Percentiles rank a stretch among this genome's conserved stretches.
Conservation (phyloP, 2,113 vertebrate species). For the Dasyornis broadbenti region DNA sequence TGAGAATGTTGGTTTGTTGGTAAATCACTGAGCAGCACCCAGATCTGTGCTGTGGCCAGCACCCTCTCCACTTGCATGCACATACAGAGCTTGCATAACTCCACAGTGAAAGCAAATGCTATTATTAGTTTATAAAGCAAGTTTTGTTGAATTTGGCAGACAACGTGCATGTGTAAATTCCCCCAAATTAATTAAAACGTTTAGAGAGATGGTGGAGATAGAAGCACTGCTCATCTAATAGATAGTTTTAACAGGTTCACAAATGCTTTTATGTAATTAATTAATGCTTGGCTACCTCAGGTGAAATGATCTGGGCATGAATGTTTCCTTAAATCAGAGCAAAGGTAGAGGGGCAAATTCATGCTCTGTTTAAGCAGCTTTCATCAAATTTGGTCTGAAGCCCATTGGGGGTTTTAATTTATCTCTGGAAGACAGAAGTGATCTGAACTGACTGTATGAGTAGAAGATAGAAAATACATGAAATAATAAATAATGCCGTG, state of each 20-base stretch:
- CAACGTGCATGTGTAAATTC: conserved; percentile 27
- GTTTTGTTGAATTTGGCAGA: conserved; percentile 51
- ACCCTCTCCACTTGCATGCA: background rate
- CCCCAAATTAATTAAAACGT: conserved; percentile 64
- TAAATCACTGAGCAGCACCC: background rate
- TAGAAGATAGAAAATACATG: conserved; percentile 11
- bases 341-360: conserved; percentile 46
- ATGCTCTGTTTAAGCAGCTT: conserved; percentile 43
- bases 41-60: background rate
- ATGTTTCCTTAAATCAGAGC: conserved; percentile 32
- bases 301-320: conserved; percentile 47
- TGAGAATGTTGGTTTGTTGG: background rate
- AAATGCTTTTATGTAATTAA: conserved; percentile 63
- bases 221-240: conserved; percentile 29
- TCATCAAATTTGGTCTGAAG: background rate
- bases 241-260: conserved; percentile 65
- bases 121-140: conserved; percentile 63
- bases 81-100: conserved; percentile 42
- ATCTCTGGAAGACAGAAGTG: conserved; percentile 35
- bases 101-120: conserved; percentile 46
- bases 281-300: conserved; percentile 59
- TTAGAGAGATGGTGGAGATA: conserved; percentile 49
- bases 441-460: background rate
- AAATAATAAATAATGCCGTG: background rate
- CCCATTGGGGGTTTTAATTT: background rate